Base-by-base conservation (phyloP, 1,140 invertebrate species). In the Papilio polytes region DNA sequence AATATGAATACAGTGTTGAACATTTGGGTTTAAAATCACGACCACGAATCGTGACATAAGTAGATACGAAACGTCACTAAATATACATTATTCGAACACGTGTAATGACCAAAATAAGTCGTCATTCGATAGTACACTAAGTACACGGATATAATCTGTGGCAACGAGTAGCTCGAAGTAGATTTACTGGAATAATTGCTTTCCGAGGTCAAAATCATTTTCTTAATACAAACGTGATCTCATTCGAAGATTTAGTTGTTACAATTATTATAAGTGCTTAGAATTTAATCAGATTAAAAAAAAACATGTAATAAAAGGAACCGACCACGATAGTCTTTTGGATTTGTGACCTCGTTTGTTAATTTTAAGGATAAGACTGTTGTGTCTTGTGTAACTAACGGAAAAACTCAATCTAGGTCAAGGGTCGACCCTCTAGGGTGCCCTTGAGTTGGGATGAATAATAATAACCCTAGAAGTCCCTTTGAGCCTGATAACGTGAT, bases 181-280 rank as follows among this genome's bases (percentile, higher is more conserved):
- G 83, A 88, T 86, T 88, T 87, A 87, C 85, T 89, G 84, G 86
- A 87, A 89, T 86, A 86, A 90, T 89, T 91, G 87, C 83, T 84
- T 83, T 80, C 81, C 89, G 90, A 91, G 90, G 91, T 88, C 89
- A 85, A 87, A 88, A 74, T 82, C 83, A 90, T 92, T 89, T 89
- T 84, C 85, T 87, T 70, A 85, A 84, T 87, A 85, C 84, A 86
- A 88, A 80, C 84, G 82, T 89, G 89, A 87, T 91, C 86, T 87
- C 85, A 86, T 88, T 91, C 83, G 80, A 80, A 83, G 85, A 83
- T 83, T 81, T 73, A 81, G 78, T 76, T 76, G 46, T 51, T 48
- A 46, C 22, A 76, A 76, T 76, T 53, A 76, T 51, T 48, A 22
- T 46, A 48, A 48, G 44, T 51, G 74, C 41, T 76, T 76, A 48